Conservation (phyloP, 1,140 invertebrate genomes). For the Cydia pomonella region DNA sequence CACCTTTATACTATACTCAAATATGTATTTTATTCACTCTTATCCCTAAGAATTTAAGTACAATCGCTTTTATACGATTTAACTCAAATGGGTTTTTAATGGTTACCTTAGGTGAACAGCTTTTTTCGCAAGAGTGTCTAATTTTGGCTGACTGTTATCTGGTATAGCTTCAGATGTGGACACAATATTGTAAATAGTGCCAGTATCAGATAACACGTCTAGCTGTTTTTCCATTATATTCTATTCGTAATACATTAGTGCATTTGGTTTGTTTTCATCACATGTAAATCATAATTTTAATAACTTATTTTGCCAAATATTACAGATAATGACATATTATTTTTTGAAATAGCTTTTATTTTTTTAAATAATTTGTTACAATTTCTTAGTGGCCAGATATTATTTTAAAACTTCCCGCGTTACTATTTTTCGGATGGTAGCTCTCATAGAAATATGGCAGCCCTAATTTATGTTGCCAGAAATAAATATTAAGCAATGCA, state of each 20-base stretch:
- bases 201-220: constrained; percentile 66
- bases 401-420: constrained; percentile 36
- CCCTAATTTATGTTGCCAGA: neutral
- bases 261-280: constrained; percentile 3
- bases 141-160: constrained; percentile 65
- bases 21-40: too few species aligned
- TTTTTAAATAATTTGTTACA: neutral
- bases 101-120: constrained; percentile 69
- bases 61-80: too few species aligned
- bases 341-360: neutral
- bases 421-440: neutral
- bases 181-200: constrained; percentile 63
- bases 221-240: constrained; percentile 66
- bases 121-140: constrained; percentile 74
- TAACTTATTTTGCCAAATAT: constrained; percentile 48
- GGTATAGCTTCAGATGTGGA: constrained; percentile 64
- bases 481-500: neutral
- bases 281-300: constrained; percentile 32
- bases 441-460: neutral
- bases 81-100: too few species aligned
- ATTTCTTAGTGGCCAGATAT: constrained; percentile 14
- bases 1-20: too few species aligned
- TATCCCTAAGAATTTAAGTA: too few species aligned
- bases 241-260: constrained; percentile 17
- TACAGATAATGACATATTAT: constrained; percentile 40